A percentile compares a stretch with the other conserved stretches of the same genome.
Evolutionary conservation across 2,113 vertebrate species (phyloP).

Genomic region (Ursus arctos): DNA sequence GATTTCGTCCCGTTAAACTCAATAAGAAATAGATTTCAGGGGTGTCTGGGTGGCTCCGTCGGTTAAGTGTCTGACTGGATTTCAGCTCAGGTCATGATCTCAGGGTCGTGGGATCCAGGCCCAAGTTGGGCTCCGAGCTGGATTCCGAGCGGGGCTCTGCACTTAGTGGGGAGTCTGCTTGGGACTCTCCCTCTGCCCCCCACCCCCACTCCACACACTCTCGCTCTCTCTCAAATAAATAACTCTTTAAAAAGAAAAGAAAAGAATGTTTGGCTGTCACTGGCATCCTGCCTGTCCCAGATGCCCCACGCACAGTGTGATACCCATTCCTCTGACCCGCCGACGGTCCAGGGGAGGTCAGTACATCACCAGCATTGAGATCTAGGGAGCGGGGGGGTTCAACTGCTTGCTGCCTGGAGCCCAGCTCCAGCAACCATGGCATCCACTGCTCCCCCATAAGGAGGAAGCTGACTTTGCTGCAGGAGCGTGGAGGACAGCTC

Average conservation of each 20-base stretch:
- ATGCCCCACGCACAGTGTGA: fast-evolving
- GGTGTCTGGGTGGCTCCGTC: background rate
- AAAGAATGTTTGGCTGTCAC: too few relatives aligned
- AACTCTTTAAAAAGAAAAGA: background rate
- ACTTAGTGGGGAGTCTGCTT: background rate
- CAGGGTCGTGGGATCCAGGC: background rate
- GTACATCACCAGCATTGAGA: fast-evolving
- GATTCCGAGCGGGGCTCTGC: too few relatives aligned
- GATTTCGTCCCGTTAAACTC: too few relatives aligned
- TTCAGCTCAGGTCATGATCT: background rate
- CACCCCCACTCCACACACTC: background rate
- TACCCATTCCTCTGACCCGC: too few relatives aligned
- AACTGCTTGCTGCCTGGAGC: fast-evolving
- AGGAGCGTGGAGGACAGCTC: fast-evolving
- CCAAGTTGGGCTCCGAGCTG: background rate
- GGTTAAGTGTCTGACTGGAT: background rate
- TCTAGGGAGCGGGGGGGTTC: background rate
- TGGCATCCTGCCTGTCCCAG: background rate
- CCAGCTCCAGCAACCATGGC: fast-evolving
- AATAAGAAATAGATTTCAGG: background rate
- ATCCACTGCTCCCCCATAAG: fast-evolving
- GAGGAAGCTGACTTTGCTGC: background rate
- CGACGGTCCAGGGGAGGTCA: fast-evolving
- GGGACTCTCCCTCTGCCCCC: background rate
- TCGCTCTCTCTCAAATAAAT: background rate